Evolutionary conservation across 2,113 vertebrate genomes (phyloP).

Genomic region (Xiphophorus hellerii): DNA sequence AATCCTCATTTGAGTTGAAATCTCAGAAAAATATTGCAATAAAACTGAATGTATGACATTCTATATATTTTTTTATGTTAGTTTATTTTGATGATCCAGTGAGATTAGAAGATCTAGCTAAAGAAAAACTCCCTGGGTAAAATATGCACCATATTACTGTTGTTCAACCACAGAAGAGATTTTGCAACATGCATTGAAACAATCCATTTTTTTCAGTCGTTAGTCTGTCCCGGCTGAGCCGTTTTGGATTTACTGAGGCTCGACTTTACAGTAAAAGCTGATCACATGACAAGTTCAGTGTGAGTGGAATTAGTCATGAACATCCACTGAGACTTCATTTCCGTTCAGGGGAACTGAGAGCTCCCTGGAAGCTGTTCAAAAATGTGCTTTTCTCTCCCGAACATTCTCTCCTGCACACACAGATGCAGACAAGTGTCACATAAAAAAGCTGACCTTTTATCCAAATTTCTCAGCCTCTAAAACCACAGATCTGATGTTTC

Average conservation of each 20-base stretch:
- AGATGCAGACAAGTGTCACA: conserved; percentile 28
- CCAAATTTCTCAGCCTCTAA: not conserved
- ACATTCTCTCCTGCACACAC: conserved; percentile 17
- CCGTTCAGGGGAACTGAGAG: conserved; percentile 59
- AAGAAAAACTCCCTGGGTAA: conserved; percentile 37
- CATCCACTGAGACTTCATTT: conserved; percentile 70
- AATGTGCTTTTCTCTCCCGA: conserved; percentile 35
- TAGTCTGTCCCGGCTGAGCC: not conserved
- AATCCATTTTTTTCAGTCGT: conserved; percentile 2
- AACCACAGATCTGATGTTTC: not conserved
- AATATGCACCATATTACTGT: not conserved
- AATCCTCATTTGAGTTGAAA: no score
- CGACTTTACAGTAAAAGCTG: conserved; percentile 13
- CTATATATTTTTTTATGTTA: conserved; percentile 11
- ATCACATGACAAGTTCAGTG: conserved; percentile 24
- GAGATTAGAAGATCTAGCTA: conserved; percentile 19
- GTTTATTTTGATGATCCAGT: conserved; percentile 11
- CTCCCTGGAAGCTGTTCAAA: conserved; percentile 61
- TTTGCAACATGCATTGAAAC: conserved; percentile 4
- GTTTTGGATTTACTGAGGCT: conserved; percentile 32
- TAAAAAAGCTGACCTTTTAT: not conserved
- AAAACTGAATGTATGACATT: not conserved
- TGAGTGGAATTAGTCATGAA: conserved; percentile 35
- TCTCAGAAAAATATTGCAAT: no score
- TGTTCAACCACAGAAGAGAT: not conserved